phyloP scores from a whole-genome alignment of 2,797 vertebrate genomes.

The Odontamblyopus rebecca region DNA sequence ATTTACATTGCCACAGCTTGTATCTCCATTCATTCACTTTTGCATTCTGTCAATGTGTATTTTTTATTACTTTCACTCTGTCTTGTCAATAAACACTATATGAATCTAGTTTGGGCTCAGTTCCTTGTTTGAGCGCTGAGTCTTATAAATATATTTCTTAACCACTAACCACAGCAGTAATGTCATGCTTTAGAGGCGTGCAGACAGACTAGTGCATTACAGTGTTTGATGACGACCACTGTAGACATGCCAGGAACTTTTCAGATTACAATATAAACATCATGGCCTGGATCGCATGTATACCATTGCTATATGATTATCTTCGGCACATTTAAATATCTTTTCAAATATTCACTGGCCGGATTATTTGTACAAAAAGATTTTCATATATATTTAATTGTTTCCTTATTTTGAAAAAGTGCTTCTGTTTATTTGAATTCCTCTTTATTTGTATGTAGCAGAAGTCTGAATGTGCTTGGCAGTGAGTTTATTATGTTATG shows the following conservation, averaged over 20 bases:
- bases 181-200: constrained; percentile 47
- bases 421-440: constrained; percentile 12
- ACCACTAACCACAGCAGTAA: constrained; percentile 61
- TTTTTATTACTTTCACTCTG: constrained; percentile 54
- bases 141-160: constrained; percentile 44
- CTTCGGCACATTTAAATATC: constrained; percentile 15
- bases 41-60: constrained; percentile 22
- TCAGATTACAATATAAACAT: constrained; percentile 17
- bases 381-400: constrained; percentile 9
- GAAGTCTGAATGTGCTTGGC: constrained; percentile 9
- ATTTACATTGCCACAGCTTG: constrained; percentile 19
- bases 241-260: constrained; percentile 19
- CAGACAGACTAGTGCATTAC: constrained; percentile 39
- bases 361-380: constrained; percentile 15
- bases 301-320: constrained; percentile 23
- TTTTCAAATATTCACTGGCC: neutral
- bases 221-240: constrained; percentile 8
- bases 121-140: constrained; percentile 47
- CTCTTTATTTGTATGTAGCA: neutral
- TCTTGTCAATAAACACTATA: constrained; percentile 57
- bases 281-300: constrained; percentile 1
- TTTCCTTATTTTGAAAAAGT: constrained; percentile 1
- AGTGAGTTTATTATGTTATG: constrained; percentile 1
- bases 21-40: constrained; percentile 4
- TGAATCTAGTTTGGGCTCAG: constrained; percentile 32